Evolutionary conservation across 2,888 invertebrate species (phyloP).

Genomic region (Ochropacha duplaris): DNA sequence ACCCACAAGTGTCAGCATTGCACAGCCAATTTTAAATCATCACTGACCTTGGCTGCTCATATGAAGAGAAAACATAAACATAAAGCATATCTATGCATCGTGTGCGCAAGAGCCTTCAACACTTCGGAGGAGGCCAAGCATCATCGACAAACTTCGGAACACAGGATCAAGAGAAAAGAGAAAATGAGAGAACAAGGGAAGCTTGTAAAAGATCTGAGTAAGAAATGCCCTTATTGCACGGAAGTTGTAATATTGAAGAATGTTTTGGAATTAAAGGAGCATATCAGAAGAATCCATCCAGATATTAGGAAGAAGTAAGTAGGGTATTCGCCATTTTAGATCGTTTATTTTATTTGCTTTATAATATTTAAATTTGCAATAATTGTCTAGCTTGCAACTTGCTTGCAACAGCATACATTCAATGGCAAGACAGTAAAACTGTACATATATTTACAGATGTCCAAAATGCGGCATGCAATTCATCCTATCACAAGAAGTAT

Average conservation of each 20-base stretch:
- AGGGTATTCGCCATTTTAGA: background rate
- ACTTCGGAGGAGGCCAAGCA: constrained; percentile 83
- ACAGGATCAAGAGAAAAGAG: constrained; percentile 83
- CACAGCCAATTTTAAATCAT: constrained; percentile 82
- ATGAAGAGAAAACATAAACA: constrained; percentile 84
- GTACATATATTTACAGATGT: constrained; percentile 78
- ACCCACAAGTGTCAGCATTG: constrained; percentile 85
- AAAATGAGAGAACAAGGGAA: constrained; percentile 61
- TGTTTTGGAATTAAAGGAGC: constrained; percentile 83
- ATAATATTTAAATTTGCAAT: background rate
- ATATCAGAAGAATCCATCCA: constrained; percentile 84
- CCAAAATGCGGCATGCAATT: constrained; percentile 88
- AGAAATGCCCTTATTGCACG: constrained; percentile 85
- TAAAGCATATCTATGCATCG: constrained; percentile 85
- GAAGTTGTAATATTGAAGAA: constrained; percentile 71
- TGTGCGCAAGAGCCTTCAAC: constrained; percentile 85
- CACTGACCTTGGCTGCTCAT: constrained; percentile 86
- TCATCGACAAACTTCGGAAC: constrained; percentile 86
- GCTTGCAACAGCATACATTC: no score
- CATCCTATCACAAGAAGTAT: constrained; percentile 88
- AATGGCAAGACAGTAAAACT: no score
- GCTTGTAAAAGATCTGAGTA: constrained; percentile 61
- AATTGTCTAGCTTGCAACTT: no score
- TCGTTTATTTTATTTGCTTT: background rate
- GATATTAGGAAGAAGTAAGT: constrained; percentile 85